Evolutionary conservation across 1,140 invertebrate species (phyloP).

Genomic region (Campoletis sonorensis): DNA sequence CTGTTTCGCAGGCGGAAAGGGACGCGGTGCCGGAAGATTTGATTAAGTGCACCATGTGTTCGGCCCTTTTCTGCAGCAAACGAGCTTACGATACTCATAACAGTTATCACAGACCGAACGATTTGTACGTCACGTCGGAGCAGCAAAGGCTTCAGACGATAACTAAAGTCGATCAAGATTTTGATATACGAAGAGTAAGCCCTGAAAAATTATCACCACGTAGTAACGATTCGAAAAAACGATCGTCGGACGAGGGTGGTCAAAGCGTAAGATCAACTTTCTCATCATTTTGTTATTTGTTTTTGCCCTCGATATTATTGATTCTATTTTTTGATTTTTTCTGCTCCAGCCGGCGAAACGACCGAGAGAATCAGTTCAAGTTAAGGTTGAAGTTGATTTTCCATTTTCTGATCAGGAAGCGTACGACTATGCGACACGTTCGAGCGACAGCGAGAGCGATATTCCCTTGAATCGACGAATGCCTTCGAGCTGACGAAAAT

Average conservation of each 20-base stretch:
- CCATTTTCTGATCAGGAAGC: constrained; percentile 14
- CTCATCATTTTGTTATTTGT: too few relatives aligned
- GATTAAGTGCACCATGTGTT: constrained; percentile 81
- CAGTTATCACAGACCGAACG: constrained; percentile 80
- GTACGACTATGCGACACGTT: constrained; percentile 27
- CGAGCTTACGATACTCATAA: constrained; percentile 82
- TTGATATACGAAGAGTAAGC: constrained; percentile 78
- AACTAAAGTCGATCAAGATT: constrained; percentile 79
- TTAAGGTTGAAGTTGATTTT: constrained; percentile 30
- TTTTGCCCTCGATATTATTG: neutral
- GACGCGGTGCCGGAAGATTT: constrained; percentile 77
- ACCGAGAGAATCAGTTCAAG: constrained; percentile 4
- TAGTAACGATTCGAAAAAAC: constrained; percentile 31
- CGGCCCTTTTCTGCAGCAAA: constrained; percentile 82
- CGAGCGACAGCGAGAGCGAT: constrained; percentile 63
- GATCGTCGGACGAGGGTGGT: neutral
- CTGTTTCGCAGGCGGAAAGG: constrained; percentile 74
- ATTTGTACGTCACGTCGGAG: constrained; percentile 81
- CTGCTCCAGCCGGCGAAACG: neutral
- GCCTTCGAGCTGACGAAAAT: constrained; percentile 49
- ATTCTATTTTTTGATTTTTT: neutral
- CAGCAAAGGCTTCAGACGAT: constrained; percentile 79
- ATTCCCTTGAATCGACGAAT: constrained; percentile 59
- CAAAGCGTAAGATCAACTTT: too few relatives aligned
- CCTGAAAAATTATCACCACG: constrained; percentile 75